Base-by-base conservation (phyloP, 2,888 invertebrate genomes). In the Archaeoteleia sp. region DNA sequence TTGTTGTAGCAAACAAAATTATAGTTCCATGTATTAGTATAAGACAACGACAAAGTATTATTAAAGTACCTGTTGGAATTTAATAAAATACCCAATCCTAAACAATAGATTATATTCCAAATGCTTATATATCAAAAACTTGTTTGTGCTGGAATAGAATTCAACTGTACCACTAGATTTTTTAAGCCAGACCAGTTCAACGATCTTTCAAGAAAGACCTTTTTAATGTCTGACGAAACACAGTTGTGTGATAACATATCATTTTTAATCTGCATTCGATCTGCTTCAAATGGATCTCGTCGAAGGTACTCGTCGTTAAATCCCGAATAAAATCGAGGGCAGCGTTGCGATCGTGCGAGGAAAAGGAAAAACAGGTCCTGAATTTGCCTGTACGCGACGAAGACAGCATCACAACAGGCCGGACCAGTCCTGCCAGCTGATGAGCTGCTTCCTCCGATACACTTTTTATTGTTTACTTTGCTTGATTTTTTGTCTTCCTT, bases 351-450 rank as follows among this genome's bases (percentile, higher is more conserved):
- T 67, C 40, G 57, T 46, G 54, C 42, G 37, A 43, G 27, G 14
- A 17, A 45, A 25, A 51, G 30, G 46, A n/a, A n/a, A n/a, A 37
- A 42, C 29, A 40, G 42, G 10, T 40, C 40, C 20, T 37, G 17
- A 30, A 45, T 46, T 4, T 30, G 7, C 45, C 17, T 35, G 61
- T 35, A 67, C 46, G 39, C 48, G 51, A 72, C 39, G 14, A 62
- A 69, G 71, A 73, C 15, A 39, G 63, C 48, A 61, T 68, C 60
- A 73, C 75, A 74, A 79, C 74, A 79, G 76, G 77, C 79, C 74
- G 75, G 78, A 81, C 82, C 82, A 82, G 82, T 82, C 74, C 75
- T 71, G 71, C 82, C 82, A 83, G 82, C 83, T 83, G 83, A 82
- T 82, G 83, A 82, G 82, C 84, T 78, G 84, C 82, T 83, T 83